phyloP scores from a whole-genome alignment of 2,113 vertebrate genomes.

The Forbesichthys papilliferus region DNA sequence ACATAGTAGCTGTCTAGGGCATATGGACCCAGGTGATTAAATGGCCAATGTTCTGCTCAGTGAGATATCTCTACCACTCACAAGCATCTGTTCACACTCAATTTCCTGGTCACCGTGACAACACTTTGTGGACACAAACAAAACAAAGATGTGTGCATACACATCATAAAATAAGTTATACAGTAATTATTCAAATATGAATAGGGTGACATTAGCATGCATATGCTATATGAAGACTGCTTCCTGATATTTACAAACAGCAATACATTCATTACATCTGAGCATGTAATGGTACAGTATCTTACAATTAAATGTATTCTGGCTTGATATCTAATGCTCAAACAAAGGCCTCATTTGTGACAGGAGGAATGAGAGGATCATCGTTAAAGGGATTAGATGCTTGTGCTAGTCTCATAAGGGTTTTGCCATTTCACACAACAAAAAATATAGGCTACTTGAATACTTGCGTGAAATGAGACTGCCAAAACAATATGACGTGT shows the following conservation, averaged over 20 bases:
- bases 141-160: background rate
- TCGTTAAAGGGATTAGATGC: slow-evolving; percentile 43
- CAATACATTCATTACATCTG: background rate
- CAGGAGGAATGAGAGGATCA: slow-evolving; percentile 20
- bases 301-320: background rate
- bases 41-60: slow-evolving; percentile 19
- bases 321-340: slow-evolving; percentile 3
- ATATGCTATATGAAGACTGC: too few species aligned
- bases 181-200: too few species aligned
- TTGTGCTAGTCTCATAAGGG: too few species aligned
- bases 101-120: slow-evolving; percentile 59
- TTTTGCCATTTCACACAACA: too few species aligned
- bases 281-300: background rate
- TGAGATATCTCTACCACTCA: slow-evolving; percentile 39
- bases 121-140: slow-evolving; percentile 49
- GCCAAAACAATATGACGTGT: too few species aligned
- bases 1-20: slow-evolving; percentile 25
- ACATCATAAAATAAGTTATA: too few species aligned
- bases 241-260: too few species aligned
- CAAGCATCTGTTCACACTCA: slow-evolving; percentile 52
- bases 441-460: too few species aligned
- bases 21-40: slow-evolving; percentile 30
- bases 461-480: too few species aligned
- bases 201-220: too few species aligned
- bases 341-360: slow-evolving; percentile 54